phyloP scores from a whole-genome alignment of 1,140 invertebrate species.

The Sitophilus oryzae region DNA sequence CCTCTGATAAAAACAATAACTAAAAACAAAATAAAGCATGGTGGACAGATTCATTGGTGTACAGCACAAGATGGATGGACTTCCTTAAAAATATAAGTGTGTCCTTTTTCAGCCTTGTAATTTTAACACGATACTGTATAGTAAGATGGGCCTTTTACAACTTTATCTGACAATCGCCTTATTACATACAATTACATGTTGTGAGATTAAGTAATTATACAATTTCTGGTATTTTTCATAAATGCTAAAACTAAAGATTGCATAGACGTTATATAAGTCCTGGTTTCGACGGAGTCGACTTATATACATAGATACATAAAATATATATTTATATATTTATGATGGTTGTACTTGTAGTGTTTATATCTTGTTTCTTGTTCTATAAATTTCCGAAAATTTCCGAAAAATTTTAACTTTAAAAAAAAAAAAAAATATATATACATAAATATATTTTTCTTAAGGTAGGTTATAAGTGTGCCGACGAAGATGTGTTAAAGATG shows the following conservation, averaged over 20 bases:
- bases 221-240: slow-evolving; percentile 26
- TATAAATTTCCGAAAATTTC: too few relatives aligned
- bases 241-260: too few relatives aligned
- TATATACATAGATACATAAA: background rate
- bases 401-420: too few relatives aligned
- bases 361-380: background rate
- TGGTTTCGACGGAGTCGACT: too few relatives aligned
- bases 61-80: background rate
- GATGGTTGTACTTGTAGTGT: slow-evolving; percentile 8
- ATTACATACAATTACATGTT: slow-evolving; percentile 2
- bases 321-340: slow-evolving; percentile 8
- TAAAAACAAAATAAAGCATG: too few relatives aligned
- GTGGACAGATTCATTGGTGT: too few relatives aligned
- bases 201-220: slow-evolving; percentile 1
- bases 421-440: too few relatives aligned
- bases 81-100: slow-evolving; percentile 13
- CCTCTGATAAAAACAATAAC: too few relatives aligned
- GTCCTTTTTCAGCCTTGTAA: slow-evolving; percentile 25
- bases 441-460: too few relatives aligned
- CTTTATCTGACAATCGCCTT: slow-evolving; percentile 22
- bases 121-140: slow-evolving; percentile 18
- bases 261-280: too few relatives aligned
- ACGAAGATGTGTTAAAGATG: too few relatives aligned
- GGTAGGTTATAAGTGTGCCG: too few relatives aligned
- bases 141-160: slow-evolving; percentile 14